These are phyloP conservation scores for Uloborus diversus DNA, from an alignment of 1,140 invertebrate species.

Conservation along the genomic window DNA sequence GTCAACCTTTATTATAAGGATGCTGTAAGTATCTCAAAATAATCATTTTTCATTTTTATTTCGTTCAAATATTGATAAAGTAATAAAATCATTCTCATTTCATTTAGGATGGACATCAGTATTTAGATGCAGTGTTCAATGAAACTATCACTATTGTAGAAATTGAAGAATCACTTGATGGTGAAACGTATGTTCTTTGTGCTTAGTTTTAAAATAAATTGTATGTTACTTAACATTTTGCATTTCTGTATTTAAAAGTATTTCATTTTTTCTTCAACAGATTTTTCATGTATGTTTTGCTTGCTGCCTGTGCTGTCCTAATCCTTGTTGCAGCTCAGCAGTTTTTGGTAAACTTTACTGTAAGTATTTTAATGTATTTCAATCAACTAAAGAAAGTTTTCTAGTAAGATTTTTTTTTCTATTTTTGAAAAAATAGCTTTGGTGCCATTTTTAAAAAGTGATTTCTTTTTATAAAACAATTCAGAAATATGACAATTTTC, in stretches of 20 bases:
- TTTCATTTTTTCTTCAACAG: conserved; percentile 58
- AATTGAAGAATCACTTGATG: conserved; percentile 95
- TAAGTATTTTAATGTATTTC: no score
- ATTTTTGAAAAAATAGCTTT: background rate
- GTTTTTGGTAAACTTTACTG: conserved; percentile 78
- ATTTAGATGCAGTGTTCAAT: conserved; percentile 94
- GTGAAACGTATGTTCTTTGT: conserved; percentile 80
- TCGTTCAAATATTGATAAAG: no score
- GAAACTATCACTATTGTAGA: conserved; percentile 98
- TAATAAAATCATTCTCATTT: background rate
- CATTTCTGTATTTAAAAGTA: background rate
- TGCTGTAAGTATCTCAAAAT: conserved; percentile 69
- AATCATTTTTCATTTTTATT: background rate
- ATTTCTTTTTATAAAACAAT: no score
- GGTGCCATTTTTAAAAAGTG: background rate
- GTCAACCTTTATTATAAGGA: conserved; percentile 95
- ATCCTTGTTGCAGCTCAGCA: conserved; percentile 91
- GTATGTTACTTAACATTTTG: conserved; percentile 9
- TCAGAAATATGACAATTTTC: no score
- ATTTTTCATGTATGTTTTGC: conserved; percentile 94
- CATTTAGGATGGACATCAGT: conserved; percentile 72
- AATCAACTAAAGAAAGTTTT: no score
- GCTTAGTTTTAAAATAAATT: conserved; percentile 10
- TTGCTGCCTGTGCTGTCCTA: conserved; percentile 87
- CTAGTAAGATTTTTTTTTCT: background rate